Evolutionary conservation across 2,113 vertebrate genomes (phyloP).

Genomic region (Macrotis lagotis): DNA sequence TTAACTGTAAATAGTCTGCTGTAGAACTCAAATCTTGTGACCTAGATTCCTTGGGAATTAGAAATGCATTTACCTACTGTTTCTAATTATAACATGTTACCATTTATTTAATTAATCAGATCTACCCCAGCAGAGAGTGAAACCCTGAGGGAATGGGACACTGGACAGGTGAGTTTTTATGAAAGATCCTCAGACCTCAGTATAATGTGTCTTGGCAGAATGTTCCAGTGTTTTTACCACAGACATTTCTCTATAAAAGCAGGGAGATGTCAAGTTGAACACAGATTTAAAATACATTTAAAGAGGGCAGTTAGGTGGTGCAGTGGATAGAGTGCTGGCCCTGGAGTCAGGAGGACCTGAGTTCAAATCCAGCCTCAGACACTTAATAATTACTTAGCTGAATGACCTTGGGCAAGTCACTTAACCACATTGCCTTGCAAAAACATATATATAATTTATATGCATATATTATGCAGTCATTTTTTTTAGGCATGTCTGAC

Average conservation of each 20-base stretch:
- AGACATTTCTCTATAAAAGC: not conserved
- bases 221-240: not conserved
- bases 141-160: not conserved
- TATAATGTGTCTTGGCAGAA: not conserved
- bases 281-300: not conserved
- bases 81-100: not conserved
- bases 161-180: not conserved
- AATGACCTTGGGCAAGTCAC: too few relatives aligned
- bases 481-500: not conserved
- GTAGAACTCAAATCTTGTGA: not conserved
- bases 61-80: not conserved
- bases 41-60: not conserved
- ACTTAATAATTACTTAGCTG: too few relatives aligned
- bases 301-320: too few relatives aligned
- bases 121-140: not conserved
- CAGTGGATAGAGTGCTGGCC: too few relatives aligned
- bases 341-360: too few relatives aligned
- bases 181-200: not conserved
- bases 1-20: not conserved
- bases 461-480: too few relatives aligned
- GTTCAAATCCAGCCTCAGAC: too few relatives aligned
- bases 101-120: not conserved
- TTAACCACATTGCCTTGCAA: too few relatives aligned
- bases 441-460: not conserved
- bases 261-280: not conserved